Percentiles rank a stretch among this genome's conserved stretches.
These are phyloP conservation scores for Mycteria americana DNA, from an alignment of 2,797 vertebrate genomes.

Conservation along the genomic window DNA sequence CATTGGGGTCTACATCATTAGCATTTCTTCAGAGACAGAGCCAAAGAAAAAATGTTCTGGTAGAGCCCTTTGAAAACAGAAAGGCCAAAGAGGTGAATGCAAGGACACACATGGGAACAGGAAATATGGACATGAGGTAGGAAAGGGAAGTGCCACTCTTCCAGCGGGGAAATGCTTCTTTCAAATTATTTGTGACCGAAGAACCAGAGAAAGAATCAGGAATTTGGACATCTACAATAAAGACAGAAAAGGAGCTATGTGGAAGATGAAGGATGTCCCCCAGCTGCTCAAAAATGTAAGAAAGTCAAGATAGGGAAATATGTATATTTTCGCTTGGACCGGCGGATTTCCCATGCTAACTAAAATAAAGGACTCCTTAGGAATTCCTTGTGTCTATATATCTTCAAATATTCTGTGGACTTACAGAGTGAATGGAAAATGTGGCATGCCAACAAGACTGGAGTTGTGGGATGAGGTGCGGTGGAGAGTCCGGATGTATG, in stretches of 20 bases:
- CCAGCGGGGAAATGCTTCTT: not conserved
- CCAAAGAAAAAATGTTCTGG: not conserved
- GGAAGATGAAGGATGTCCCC: not conserved
- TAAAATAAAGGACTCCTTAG: not conserved
- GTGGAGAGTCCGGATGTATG: not conserved
- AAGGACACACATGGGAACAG: not conserved
- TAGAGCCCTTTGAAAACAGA: not conserved
- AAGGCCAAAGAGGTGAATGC: not conserved
- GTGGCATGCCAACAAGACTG: not conserved
- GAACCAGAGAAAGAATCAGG: not conserved
- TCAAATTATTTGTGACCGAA: not conserved
- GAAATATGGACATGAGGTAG: not conserved
- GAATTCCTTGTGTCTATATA: not conserved
- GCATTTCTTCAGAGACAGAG: not conserved
- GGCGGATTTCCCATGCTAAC: not conserved
- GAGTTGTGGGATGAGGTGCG: not conserved
- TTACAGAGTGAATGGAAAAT: not conserved
- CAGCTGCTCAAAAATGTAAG: not conserved
- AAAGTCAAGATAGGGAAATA: not conserved
- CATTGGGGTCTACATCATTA: conserved; percentile 3
- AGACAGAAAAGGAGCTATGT: not conserved
- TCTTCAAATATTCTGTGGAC: not conserved
- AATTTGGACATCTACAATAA: not conserved
- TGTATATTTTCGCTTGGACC: fast-evolving
- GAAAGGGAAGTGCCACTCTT: not conserved